Base-by-base conservation (phyloP, 2,113 vertebrate genomes). In the Callithrix jacchus region DNA sequence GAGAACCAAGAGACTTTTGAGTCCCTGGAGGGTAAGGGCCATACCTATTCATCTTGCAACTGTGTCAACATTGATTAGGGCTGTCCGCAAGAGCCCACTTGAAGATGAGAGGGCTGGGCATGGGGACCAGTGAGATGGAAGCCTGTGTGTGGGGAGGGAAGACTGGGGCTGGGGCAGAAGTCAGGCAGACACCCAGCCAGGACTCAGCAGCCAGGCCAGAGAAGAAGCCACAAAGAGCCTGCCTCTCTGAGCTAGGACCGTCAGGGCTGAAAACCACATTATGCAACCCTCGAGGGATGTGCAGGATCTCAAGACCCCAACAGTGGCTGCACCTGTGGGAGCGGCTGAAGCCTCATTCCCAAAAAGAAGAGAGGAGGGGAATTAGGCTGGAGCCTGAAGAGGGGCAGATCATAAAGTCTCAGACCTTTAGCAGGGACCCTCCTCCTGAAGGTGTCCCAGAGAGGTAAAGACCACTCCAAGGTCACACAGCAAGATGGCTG, bases 381-480 rank as follows among this genome's bases (percentile, higher is more conserved):
- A 42, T 89, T 6, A 32, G 6, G 42, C 83, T 84, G 49, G 86
- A 49, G 13, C 82, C 47, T 25, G 68, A 86, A 86, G 32, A 96
- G 18, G 17, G 58, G 71, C 37, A 71, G 6, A 20, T 37, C 56
- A 47, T 30, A 91, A 89, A 83, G 80, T 52, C 93, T 97, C n/a
- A 12, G 66, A 79, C n/a, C 0, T 1, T 77, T 83, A 47, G 54
- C 56, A 58, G 25, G 74, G 80, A 17, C n/a, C 40, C 37, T 80
- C 9, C 40, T 87, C 37, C 37, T 37, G 66, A 71, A 91, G 40
- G 74, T 87, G 52, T 56, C 80, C 27, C 64, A 66, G 92, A 92
- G 85, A 91, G 64, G 68, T 45, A 45, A 81, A 56, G 52, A 71
- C 25, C 77, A 92, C 13, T 56, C 71, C 95, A 97, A 98, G 96